These are phyloP conservation scores for Pteropus rufus DNA, from an alignment of 2,797 vertebrate genomes.

Conservation along the genomic window DNA sequence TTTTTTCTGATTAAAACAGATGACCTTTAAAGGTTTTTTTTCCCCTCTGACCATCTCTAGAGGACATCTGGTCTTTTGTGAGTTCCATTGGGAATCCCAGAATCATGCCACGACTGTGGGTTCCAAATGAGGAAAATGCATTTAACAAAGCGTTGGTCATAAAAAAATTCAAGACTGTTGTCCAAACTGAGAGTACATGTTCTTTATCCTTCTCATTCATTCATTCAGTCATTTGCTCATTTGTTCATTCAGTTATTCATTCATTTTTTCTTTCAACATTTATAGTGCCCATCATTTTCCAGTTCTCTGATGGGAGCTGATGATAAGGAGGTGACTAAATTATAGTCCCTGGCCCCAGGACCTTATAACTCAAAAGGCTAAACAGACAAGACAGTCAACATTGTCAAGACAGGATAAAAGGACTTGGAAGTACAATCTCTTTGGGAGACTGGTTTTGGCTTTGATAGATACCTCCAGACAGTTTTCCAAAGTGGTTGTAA, in stretches of 20 bases:
- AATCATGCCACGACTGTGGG: background rate
- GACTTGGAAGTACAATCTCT: background rate
- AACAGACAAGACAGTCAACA: background rate
- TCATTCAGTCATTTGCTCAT: background rate
- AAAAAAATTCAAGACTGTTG: background rate
- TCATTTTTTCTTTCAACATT: background rate
- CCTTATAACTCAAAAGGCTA: background rate
- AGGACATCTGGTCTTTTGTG: background rate
- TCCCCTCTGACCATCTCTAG: background rate
- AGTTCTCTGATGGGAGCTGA: background rate
- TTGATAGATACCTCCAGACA: background rate
- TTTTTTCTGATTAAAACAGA: slow-evolving; percentile 19
- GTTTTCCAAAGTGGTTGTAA: background rate
- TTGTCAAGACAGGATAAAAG: background rate
- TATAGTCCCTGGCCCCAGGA: background rate
- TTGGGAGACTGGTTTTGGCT: background rate
- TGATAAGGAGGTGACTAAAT: background rate
- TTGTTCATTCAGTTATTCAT: too few relatives aligned
- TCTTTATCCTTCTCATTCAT: background rate
- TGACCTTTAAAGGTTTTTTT: background rate
- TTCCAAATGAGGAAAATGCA: background rate
- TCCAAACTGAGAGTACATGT: background rate
- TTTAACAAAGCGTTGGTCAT: background rate
- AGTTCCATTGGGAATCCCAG: background rate
- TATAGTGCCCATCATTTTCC: background rate